Evolutionary conservation across 1,140 invertebrate genomes (phyloP).

Genomic region (Drosophila azteca): DNA sequence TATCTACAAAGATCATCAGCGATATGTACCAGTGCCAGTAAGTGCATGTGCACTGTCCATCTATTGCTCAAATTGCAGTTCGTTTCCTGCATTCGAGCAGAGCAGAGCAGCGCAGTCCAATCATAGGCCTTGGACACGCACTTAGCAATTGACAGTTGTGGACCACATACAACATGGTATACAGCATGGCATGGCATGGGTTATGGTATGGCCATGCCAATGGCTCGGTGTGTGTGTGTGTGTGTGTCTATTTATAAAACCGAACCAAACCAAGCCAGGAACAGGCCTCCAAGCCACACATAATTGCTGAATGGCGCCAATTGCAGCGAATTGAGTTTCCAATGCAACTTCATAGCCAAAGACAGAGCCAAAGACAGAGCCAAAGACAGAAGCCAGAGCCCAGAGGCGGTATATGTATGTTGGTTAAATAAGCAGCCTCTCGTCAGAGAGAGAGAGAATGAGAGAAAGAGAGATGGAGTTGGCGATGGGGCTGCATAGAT

Average conservation of each 20-base stretch:
- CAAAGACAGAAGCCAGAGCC: neutral
- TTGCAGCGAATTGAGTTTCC: constrained; percentile 32
- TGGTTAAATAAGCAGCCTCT: constrained; percentile 42
- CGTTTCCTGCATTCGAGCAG: constrained; percentile 50
- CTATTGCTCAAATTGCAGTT: neutral
- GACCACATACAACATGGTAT: constrained; percentile 47
- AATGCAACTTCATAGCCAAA: constrained; percentile 14
- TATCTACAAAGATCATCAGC: too few species aligned
- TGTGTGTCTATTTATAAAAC: constrained; percentile 66
- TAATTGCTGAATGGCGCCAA: constrained; percentile 64
- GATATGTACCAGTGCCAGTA: neutral
- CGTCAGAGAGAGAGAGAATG: neutral
- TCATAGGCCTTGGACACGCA: constrained; percentile 12
- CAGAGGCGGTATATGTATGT: constrained; percentile 5
- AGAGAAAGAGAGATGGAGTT: neutral
- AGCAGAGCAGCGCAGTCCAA: too few species aligned
- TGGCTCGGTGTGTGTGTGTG: constrained; percentile 45
- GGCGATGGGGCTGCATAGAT: constrained; percentile 8
- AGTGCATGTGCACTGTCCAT: neutral
- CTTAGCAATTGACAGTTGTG: constrained; percentile 62
- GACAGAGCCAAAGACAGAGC: neutral
- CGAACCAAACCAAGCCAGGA: constrained; percentile 13
- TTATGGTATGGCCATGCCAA: neutral
- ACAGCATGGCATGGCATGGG: neutral
- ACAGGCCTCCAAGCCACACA: constrained; percentile 20